These are phyloP conservation scores for Atopsyche davidsoni DNA, from an alignment of 1,140 invertebrate genomes.

Conservation along the genomic window DNA sequence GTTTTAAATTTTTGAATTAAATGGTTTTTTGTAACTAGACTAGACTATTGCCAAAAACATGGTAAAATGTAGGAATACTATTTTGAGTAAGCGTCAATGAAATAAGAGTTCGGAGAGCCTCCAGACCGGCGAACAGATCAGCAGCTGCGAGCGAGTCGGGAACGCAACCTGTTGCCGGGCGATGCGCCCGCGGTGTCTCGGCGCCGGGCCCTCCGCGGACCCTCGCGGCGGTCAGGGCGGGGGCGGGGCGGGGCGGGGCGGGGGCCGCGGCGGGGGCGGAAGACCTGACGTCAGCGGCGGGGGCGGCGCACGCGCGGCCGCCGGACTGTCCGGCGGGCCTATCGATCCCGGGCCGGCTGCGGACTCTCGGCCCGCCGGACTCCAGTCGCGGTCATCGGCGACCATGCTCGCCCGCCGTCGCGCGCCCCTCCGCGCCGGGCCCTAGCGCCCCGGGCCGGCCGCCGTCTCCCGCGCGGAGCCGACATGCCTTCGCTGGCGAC, in stretches of 20 bases:
- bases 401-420: slow-evolving; percentile 17
- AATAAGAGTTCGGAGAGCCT: too few species aligned
- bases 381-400: slow-evolving; percentile 7
- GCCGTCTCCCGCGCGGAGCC: slow-evolving; percentile 17
- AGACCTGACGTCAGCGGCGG: slow-evolving; percentile 26
- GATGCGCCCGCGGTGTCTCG: too few species aligned
- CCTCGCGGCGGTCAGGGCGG: slow-evolving; percentile 5
- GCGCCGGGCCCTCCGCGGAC: too few species aligned
- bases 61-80: too few species aligned
- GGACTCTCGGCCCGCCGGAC: slow-evolving; percentile 15
- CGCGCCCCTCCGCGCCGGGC: slow-evolving; percentile 31
- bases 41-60: too few species aligned
- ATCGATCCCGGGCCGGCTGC: slow-evolving; percentile 22
- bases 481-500: slow-evolving; percentile 37
- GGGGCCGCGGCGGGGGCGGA: slow-evolving; percentile 12
- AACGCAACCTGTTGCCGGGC: too few species aligned
- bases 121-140: too few species aligned
- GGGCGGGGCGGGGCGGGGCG: slow-evolving; percentile 5
- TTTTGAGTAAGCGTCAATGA: too few species aligned
- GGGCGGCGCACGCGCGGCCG: slow-evolving; percentile 18
- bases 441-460: slow-evolving; percentile 22
- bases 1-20: too few species aligned
- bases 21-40: too few species aligned
- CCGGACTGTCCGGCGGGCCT: slow-evolving; percentile 26
- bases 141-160: too few species aligned